Evolutionary conservation across 92 coral and sea anemone genomes (phyloP), one percentile per base, ranked within the genome.

Genomic region (Ricordea florida): DNA sequence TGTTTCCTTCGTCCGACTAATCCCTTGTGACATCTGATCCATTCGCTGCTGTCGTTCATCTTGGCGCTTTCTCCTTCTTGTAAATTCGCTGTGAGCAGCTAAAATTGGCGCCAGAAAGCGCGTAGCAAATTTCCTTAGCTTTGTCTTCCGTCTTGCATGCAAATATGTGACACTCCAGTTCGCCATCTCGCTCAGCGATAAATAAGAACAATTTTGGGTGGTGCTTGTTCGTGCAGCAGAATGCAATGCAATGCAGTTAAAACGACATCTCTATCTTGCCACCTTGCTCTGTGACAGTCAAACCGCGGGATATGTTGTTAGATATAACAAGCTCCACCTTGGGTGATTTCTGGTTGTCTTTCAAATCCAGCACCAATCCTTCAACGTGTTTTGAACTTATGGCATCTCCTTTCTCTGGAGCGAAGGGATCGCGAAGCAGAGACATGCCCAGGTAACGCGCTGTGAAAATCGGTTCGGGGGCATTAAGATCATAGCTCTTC

Each of bases 241-340:
- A 96, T 14, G 99, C 99, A 13, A 96, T 89, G 79, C 88, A 69
- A 31, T 89, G 90, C 44, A 96, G 74, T 57, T 82, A 87, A 61
- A 92, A 85, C 22, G 62, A 74, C 24, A 69, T 76, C 47, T 63
- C 88, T 10, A 69, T 45, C 28, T 83, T 85, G 5, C 87, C 88
- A 27, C 73, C 44, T 6, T 77, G 85, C 37, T 92, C 99, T 10
- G 72, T 60, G 13, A 96, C 65, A 0, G 84, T 82, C 14, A 96
- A 51, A 16, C 99, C 99, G 29, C 92, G 93, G 34, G 64, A 81
- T 36, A 86, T 76, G 56, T 96, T 90, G 30, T 67, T 66, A 21
- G 99, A 96, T 44, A 96, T 76, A 6, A 88, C 22, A 0, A 96
- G 84, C 29, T 76, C 73, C 10, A 92, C 87, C 69, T 92, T 92